Base-by-base conservation (phyloP, 2,797 vertebrate genomes). In the Danio kyathit region DNA sequence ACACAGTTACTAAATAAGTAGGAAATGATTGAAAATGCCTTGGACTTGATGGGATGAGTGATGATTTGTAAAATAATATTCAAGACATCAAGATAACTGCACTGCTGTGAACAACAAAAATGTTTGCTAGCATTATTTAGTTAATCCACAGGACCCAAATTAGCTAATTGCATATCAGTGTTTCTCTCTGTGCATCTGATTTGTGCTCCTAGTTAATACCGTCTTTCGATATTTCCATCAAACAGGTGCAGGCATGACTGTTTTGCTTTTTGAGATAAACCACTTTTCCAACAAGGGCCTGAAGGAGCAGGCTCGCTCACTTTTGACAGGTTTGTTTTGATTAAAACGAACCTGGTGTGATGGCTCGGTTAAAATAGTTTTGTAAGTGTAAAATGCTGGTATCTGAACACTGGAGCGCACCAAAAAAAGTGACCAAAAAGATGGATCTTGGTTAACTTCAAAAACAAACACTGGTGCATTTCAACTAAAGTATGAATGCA, bases 51-150 rank as follows among this genome's bases (percentile, higher is more conserved):
- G 17, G 41, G 17, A 76, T 2, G 2, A 54, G 5, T 63, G 38
- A 21, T 66, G 10, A 21, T 43, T 54, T 48, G 44, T 40, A 65
- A 40, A 21, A 65, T 64, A 38, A 51, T 57, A 59, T 16, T 51
- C 11, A 61, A 67, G 5, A 57, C 52, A 8, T 40, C 41, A 12
- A 16, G n/a, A n/a, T 12, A 67, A 52, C 48, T n/a, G 46, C 11
- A 60, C 41, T 13, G 44, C 40, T 72, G 40, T 72, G 40, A 44
- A 51, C 13, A 44, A 44, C 38, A 72, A 54, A 13, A 56, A 72
- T 72, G 49, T 54, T 72, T 79, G 19, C 48, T 61, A 29, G 64
- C 67, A 72, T 79, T 63, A 72, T 54, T 70, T 71, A 49, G 67
- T 29, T n/a, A 46, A 72, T 79, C 56, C 56, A 61, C 72, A 48